Conservation (phyloP, 2,797 vertebrate genomes). For the Megaceryle alcyon region DNA sequence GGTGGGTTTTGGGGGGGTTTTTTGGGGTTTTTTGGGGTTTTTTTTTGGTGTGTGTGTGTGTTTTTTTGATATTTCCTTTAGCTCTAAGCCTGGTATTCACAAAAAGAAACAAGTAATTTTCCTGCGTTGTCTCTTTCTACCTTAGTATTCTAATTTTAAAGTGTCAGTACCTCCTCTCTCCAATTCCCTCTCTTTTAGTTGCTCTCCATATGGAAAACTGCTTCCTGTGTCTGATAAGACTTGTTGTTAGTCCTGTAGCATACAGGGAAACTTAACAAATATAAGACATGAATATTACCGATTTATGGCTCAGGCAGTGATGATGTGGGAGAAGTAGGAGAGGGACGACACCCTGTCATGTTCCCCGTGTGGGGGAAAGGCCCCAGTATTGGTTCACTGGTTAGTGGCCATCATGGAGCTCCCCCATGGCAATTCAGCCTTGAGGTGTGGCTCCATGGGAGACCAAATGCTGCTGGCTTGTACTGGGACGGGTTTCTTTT, state of each 20-base stretch:
- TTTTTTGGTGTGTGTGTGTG: no score
- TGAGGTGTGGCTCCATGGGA: background rate
- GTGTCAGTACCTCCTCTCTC: background rate
- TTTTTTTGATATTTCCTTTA: background rate
- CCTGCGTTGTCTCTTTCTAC: background rate
- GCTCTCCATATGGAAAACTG: background rate
- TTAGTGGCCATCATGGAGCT: background rate
- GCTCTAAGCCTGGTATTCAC: background rate
- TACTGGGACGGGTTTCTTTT: background rate
- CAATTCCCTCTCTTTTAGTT: background rate
- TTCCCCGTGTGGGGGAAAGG: background rate
- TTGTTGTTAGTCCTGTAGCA: background rate
- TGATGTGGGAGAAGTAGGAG: background rate
- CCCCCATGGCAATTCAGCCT: background rate
- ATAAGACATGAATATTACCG: background rate
- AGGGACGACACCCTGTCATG: background rate
- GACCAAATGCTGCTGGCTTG: background rate
- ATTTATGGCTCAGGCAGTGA: fast-evolving
- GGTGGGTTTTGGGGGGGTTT: no score
- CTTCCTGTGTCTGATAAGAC: background rate
- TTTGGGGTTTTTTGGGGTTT: background rate
- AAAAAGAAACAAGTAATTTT: background rate
- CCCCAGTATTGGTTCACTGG: background rate
- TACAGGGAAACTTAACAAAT: background rate
- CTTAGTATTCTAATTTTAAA: background rate